phyloP scores from a whole-genome alignment of 2,888 invertebrate species.

The Meteorus cinctellus region DNA sequence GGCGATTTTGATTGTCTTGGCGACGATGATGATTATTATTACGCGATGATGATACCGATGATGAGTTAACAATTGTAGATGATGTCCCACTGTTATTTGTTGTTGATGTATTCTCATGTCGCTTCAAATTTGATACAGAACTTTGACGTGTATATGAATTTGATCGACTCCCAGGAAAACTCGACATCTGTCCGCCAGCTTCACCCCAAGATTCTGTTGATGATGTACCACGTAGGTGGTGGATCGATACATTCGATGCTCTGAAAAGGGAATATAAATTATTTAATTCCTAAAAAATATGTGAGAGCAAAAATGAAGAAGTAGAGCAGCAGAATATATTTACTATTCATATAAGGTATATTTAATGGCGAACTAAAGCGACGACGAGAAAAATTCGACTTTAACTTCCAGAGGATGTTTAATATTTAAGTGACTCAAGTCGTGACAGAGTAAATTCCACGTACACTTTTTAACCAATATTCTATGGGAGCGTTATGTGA shows the following conservation, averaged over 20 bases:
- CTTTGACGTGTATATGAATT: conserved; percentile 60
- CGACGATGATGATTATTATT: conserved; percentile 53
- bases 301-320: neutral
- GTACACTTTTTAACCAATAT: conserved; percentile 46
- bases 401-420: neutral
- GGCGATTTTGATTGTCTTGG: conserved; percentile 58
- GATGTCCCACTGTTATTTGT: conserved; percentile 42
- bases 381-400: neutral
- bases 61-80: conserved; percentile 62
- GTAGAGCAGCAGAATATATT: neutral
- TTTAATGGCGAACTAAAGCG: neutral
- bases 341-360: neutral
- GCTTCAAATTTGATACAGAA: conserved; percentile 64
- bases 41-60: conserved; percentile 44
- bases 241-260: conserved; percentile 76
- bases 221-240: conserved; percentile 76
- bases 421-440: neutral
- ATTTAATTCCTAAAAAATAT: neutral
- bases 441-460: conserved; percentile 12
- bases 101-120: conserved; percentile 57
- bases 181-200: conserved; percentile 60
- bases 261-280: conserved; percentile 66
- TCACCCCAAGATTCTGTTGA: conserved; percentile 76
- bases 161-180: conserved; percentile 43
- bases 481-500: neutral